phyloP scores from a whole-genome alignment of 2,888 invertebrate species.

The Cerastoderma edule region DNA sequence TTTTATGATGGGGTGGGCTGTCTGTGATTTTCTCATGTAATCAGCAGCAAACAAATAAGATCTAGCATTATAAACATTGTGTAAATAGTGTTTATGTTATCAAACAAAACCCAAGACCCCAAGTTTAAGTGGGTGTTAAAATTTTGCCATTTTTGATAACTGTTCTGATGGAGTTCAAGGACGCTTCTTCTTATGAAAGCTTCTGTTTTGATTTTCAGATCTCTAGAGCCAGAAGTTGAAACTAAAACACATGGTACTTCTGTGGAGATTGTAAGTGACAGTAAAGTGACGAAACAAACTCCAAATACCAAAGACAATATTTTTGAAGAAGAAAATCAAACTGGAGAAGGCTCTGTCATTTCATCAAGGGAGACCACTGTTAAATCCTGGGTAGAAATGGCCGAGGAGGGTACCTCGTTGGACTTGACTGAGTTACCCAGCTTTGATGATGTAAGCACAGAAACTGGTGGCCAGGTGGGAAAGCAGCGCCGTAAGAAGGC shows the following conservation, averaged over 20 bases:
- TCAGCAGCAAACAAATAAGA: neutral
- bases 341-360: neutral
- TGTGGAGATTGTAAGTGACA: neutral
- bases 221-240: neutral
- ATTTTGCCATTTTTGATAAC: too few species aligned
- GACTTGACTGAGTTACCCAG: slow-evolving; percentile 40
- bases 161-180: too few species aligned
- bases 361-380: slow-evolving; percentile 20
- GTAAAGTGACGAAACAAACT: neutral
- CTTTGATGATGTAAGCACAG: slow-evolving; percentile 27
- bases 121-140: neutral
- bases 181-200: neutral
- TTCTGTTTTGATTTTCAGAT: neutral
- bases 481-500: slow-evolving; percentile 6
- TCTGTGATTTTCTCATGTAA: neutral
- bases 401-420: slow-evolving; percentile 35
- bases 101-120: neutral
- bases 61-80: neutral
- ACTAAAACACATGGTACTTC: neutral
- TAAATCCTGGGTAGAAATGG: slow-evolving; percentile 59
- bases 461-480: neutral
- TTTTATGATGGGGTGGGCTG: too few species aligned
- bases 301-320: neutral
- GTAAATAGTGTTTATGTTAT: neutral
- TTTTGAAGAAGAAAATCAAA: neutral